phyloP scores from a whole-genome alignment of 2,888 invertebrate species.

The Platycheirus albimanus region DNA sequence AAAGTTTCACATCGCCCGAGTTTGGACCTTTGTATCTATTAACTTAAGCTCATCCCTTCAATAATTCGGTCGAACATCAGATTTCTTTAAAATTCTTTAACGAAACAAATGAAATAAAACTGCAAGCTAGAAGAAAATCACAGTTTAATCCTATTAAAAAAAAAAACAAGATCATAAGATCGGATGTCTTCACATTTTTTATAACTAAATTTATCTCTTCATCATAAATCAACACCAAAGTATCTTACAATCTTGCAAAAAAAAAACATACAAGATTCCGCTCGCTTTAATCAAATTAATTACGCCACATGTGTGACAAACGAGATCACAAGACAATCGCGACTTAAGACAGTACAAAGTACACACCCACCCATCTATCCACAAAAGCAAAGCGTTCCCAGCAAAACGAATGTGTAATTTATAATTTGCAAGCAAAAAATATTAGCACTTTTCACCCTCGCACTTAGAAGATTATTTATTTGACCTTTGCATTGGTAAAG shows the following conservation, averaged over 20 bases:
- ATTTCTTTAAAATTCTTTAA: too few relatives aligned
- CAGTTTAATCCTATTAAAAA: too few relatives aligned
- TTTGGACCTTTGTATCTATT: too few relatives aligned
- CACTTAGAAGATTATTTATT: conserved; percentile 64
- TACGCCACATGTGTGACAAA: conserved; percentile 57
- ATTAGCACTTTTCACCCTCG: conserved; percentile 63
- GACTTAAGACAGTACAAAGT: conserved; percentile 22
- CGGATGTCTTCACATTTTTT: conserved; percentile 8
- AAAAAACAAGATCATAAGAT: too few relatives aligned
- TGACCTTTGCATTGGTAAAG: conserved; percentile 69
- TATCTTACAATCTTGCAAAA: conserved; percentile 17
- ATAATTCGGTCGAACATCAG: too few relatives aligned
- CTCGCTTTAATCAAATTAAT: conserved; percentile 64
- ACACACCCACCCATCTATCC: conserved; percentile 1
- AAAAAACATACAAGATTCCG: conserved; percentile 28
- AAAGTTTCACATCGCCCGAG: too few relatives aligned
- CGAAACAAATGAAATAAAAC: too few relatives aligned
- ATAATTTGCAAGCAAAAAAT: conserved; percentile 59
- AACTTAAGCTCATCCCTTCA: too few relatives aligned
- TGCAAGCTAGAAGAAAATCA: too few relatives aligned
- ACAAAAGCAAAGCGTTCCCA: not conserved
- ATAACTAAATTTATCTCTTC: conserved; percentile 13
- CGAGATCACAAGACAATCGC: conserved; percentile 62
- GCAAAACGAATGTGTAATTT: conserved; percentile 34
- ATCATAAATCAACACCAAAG: conserved; percentile 60